Percentiles rank a stretch among this genome's conserved stretches.
phyloP scores from a whole-genome alignment of 2,797 vertebrate species.

The Cirrhinus mrigala region DNA sequence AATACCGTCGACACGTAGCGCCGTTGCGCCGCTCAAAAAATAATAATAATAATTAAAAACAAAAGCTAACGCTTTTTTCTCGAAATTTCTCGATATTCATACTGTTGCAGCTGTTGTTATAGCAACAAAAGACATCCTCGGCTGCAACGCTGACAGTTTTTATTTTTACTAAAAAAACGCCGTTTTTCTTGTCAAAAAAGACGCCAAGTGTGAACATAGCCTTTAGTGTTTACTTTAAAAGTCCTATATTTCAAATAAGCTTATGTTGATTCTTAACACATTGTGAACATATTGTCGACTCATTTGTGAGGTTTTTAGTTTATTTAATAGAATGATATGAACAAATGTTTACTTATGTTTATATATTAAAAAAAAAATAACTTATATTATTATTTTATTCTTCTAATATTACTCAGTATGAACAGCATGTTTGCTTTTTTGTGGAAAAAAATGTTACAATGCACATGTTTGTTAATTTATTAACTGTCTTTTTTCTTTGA shows the following conservation, averaged over 20 bases:
- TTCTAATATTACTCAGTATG: not conserved
- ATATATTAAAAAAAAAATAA: not conserved
- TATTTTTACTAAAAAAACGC: too few relatives aligned
- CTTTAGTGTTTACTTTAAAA: conserved; percentile 19
- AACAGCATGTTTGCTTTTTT: conserved; percentile 7
- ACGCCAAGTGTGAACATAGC: too few relatives aligned
- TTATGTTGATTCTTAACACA: conserved; percentile 1
- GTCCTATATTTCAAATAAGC: not conserved
- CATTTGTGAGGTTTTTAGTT: not conserved
- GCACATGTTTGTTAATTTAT: not conserved
- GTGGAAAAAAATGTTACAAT: not conserved
- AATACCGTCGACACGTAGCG: too few relatives aligned
- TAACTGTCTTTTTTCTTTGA: not conserved
- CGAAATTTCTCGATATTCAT: too few relatives aligned
- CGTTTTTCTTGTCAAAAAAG: too few relatives aligned
- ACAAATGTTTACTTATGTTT: not conserved
- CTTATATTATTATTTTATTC: not conserved
- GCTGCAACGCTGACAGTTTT: too few relatives aligned
- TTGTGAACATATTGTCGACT: not conserved
- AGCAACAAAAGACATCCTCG: too few relatives aligned
- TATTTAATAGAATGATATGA: not conserved
- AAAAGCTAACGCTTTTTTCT: too few relatives aligned
- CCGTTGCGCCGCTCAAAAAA: too few relatives aligned
- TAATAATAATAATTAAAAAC: too few relatives aligned
- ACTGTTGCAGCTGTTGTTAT: too few relatives aligned